Base-by-base conservation (phyloP, 2,888 invertebrate species). In the Limnephilus auricula region DNA sequence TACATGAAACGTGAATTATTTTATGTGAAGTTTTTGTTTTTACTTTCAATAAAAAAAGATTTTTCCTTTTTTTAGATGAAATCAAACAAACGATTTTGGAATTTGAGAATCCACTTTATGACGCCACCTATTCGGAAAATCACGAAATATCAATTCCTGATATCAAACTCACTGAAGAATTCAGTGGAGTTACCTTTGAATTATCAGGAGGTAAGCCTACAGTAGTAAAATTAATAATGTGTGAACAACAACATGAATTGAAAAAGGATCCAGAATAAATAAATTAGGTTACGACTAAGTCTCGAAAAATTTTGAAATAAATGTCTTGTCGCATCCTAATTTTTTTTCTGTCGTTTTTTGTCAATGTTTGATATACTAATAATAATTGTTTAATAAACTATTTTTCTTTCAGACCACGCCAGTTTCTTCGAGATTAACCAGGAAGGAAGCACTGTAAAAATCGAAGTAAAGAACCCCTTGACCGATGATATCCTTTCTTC, bases 371-470 rank as follows among this genome's bases (percentile, higher is more conserved):
- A 45, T 13, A 1, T 45, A 45, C 45, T 13, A 13, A 15, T 45
- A 45, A 15, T 45, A 45, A 13, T 13, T 45, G 45, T 45, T 45
- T 45, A 13, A 45, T 45, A 10, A 45, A 45, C 15, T 0, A 13
- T 45, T 45, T 25, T 65, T 18, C 50, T 65, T 65, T 65, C 65
- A 65, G 65, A n/a, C 1, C 65, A 65, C 6, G 65, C 65, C 6
- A 25, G 9, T 65, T 65, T 25, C 65, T 65, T 80, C 13, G 10
- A 13, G 31, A 5, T 80, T 80, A 31, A 6, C 30, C 31, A 5
- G 32, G 30, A 93, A 40, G 86, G 65, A 5, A 86, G 86, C 65
- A 95, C 95, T 94, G 50, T 90, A n/a, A 37, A 6, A 32, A 78
- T 90, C 18, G 10, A n/a, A 13, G 84, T 90, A 2, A 78, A 37